Base-by-base conservation (phyloP, 2,797 vertebrate species). In the Novumbra hubbsi region DNA sequence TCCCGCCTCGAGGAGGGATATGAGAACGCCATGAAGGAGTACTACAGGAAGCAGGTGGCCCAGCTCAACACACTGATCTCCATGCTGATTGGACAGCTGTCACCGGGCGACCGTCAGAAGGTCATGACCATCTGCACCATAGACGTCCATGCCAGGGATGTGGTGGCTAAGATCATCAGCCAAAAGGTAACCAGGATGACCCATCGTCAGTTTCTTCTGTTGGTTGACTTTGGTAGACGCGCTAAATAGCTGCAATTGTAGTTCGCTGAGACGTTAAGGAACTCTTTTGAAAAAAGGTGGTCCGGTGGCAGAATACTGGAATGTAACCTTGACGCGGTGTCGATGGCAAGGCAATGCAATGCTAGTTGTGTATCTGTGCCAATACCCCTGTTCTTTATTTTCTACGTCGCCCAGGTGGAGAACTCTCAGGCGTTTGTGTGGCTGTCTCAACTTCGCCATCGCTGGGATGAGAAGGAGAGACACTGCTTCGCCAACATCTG, bases 101-200 rank as follows among this genome's bases (percentile, higher is more conserved):
- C 95, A 4, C 90, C 91, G 1, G 96, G 96, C 0, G 95, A 99
- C 81, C 90, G 97, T 38, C 98, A 98, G 92, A 99, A 99, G 77
- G 92, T 98, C 85, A 99, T 98, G 97, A 98, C 97, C 80, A 93
- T 99, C 86, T 99, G 98, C 81, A 99, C 98, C 75, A 96, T 97
- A 0, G 96, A 99, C 0, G 97, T 99, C 60, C 98, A 98, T 0
- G 96, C 97, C 49, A 94, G 98, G 77, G 97, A 99, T 0, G 96
- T 98, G 81, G 96, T 99, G 74, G 94, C 96, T 32, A 99, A 96
- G 89, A 94, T 99, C 91, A 93, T 96, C 0, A 72, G 91, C 0
- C 96, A 65, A 16, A 65, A 65, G 63, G 63, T 65, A 32, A 57
- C 21, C 9, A 57, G 55, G n/a, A 45, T 12, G 41, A 45, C 2